These are phyloP conservation scores for Nematostella vectensis DNA, from an alignment of 92 coral and sea anemone species.

Conservation along the genomic window DNA sequence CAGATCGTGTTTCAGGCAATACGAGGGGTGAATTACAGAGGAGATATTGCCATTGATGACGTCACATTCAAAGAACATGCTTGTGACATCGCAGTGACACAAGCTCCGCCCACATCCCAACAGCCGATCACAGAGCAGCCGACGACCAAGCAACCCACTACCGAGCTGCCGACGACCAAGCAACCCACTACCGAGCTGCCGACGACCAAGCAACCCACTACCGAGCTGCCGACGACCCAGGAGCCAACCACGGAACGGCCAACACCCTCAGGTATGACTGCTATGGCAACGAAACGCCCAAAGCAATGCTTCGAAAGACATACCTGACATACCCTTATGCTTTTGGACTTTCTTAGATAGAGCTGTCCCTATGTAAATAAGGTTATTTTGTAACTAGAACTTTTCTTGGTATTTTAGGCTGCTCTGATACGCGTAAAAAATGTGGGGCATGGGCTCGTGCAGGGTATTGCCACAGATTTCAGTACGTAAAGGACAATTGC, in stretches of 20 bases:
- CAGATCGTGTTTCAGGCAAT: slow-evolving; percentile 15
- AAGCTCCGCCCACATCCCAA: slow-evolving; percentile 1
- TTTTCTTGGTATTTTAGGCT: slow-evolving; percentile 3
- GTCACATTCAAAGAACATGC: not conserved
- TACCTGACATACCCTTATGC: too few species aligned
- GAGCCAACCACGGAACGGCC: not conserved
- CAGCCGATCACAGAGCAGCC: not conserved
- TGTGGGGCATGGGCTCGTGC: slow-evolving; percentile 18
- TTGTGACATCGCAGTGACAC: not conserved
- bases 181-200: slow-evolving; percentile 11
- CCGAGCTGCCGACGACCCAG: not conserved
- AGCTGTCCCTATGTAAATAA: too few species aligned
- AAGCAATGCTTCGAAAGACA: not conserved
- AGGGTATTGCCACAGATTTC: slow-evolving; percentile 12
- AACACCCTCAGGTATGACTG: too few species aligned
- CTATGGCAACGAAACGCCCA: not conserved
- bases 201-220: slow-evolving; percentile 7
- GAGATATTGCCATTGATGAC: slow-evolving; percentile 24
- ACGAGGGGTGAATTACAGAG: slow-evolving; percentile 19
- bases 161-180: slow-evolving; percentile 4
- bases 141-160: not conserved
- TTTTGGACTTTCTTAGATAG: too few species aligned
- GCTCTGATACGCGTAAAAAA: not conserved
- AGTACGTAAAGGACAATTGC: slow-evolving; percentile 7
- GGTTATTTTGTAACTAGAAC: not conserved